Conservation (phyloP, 2,113 vertebrate genomes). For the Hyla sarda region DNA sequence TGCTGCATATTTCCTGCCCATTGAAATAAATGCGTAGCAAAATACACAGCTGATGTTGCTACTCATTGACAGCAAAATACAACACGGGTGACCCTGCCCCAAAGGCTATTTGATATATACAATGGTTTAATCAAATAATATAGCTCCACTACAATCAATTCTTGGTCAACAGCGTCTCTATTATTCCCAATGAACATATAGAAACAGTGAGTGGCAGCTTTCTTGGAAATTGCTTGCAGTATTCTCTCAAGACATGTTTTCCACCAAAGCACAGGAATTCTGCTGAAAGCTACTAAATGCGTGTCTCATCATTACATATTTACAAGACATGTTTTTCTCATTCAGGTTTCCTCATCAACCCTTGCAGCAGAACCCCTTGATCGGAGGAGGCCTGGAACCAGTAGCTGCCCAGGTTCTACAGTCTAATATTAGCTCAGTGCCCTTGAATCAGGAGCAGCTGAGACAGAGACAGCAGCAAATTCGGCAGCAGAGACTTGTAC, state of each 20-base stretch:
- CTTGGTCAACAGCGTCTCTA: no score
- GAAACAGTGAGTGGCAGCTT: neutral
- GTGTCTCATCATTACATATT: slow-evolving; percentile 1
- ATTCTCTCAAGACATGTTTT: slow-evolving; percentile 16
- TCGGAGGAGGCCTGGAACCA: slow-evolving; percentile 66
- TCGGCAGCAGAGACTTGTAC: slow-evolving; percentile 71
- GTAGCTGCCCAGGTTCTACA: slow-evolving; percentile 61
- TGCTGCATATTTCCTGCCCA: no score
- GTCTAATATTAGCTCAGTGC: slow-evolving; percentile 58
- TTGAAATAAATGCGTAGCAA: no score
- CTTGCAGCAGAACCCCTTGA: slow-evolving; percentile 70
- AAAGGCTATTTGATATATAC: no score
- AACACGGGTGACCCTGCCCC: no score
- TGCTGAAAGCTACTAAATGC: slow-evolving; percentile 21
- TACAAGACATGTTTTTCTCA: slow-evolving; percentile 4
- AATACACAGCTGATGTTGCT: no score
- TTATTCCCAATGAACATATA: neutral
- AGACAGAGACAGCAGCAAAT: slow-evolving; percentile 71
- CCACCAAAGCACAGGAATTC: neutral
- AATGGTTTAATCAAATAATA: neutral
- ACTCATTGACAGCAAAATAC: no score
- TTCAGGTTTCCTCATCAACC: slow-evolving; percentile 73
- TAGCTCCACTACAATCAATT: neutral
- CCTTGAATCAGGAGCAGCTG: slow-evolving; percentile 68
- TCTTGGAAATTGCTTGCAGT: slow-evolving; percentile 18